These are phyloP conservation scores for Cinclus cinclus DNA, from an alignment of 2,113 vertebrate genomes.

Conservation along the genomic window DNA sequence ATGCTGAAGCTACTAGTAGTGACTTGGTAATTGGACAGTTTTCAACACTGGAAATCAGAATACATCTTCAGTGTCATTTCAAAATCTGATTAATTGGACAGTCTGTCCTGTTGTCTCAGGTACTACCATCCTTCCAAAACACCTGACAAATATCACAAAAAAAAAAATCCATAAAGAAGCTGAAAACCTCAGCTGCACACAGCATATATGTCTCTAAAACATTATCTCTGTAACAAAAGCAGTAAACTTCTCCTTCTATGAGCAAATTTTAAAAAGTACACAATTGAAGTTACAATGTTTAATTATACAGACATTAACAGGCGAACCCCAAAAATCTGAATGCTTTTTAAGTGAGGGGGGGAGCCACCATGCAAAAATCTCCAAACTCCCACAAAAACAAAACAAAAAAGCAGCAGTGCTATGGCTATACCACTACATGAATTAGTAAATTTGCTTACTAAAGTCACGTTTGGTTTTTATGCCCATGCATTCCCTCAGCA, in stretches of 20 bases:
- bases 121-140: neutral
- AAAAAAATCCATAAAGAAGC: neutral
- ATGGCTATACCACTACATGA: accelerated
- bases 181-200: neutral
- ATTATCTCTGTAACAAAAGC: neutral
- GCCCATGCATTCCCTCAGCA: neutral
- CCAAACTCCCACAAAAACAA: too few relatives aligned
- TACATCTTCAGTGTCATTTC: neutral
- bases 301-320: neutral
- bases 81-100: neutral
- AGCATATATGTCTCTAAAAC: neutral
- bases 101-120: neutral
- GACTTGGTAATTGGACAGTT: neutral
- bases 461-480: accelerated
- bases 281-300: neutral
- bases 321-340: neutral
- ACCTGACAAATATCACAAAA: neutral
- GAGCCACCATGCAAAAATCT: neutral
- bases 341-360: neutral
- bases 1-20: neutral
- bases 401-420: accelerated
- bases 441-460: neutral
- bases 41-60: neutral
- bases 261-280: neutral
- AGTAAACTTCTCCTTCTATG: accelerated